Evolutionary conservation across 2,888 invertebrate genomes (phyloP), one percentile per base, ranked within the genome.

Genomic region (Saturnia japonica): DNA sequence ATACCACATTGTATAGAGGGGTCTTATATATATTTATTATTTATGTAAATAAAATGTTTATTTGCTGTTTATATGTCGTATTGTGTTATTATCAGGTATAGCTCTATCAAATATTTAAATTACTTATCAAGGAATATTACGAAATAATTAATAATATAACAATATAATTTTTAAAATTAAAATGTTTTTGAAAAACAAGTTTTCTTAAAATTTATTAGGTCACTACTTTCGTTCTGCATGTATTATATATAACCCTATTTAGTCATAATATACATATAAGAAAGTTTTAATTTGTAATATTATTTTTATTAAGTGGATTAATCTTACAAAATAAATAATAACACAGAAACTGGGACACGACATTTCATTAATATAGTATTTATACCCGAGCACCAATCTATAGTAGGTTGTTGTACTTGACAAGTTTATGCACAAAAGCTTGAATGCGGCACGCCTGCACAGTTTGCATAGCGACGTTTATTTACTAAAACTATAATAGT

Each of bases 321-420:
- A 71, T 67, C 25, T 71, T 71, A 68, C 71, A 71, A 71, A 62
- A 70, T 70, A 45, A 67, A 72, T 72, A 69, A 72, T 67, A 67
- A 72, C 60, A 71, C 70, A 72, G 70, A 79, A 82, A 81, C 82
- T 80, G 80, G 82, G 78, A 77, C 81, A 78, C 77, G 80, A 78
- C 76, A 77, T 79, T 78, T 82, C 77, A 79, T 78, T 81, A 80
- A 80, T 80, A 79, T 76, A 78, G 77, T 75, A 78, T 78, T 79
- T 80, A 80, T 77, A 80, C 74, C 76, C 76, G 79, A 73, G 78
- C 80, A 73, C 75, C 75, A 75, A 79, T 77, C 76, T 79, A 80
- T 77, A 85, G 80, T 80, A 57, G 40, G 64, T 64, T 75, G 86
- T 86, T 74, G 85, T 85, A 86, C 87, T 87, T 86, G 86, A 86